Percentiles rank a stretch among this genome's conserved stretches.
These are phyloP conservation scores for Baronia brevicornis DNA, from an alignment of 2,888 invertebrate genomes.

Conservation along the genomic window DNA sequence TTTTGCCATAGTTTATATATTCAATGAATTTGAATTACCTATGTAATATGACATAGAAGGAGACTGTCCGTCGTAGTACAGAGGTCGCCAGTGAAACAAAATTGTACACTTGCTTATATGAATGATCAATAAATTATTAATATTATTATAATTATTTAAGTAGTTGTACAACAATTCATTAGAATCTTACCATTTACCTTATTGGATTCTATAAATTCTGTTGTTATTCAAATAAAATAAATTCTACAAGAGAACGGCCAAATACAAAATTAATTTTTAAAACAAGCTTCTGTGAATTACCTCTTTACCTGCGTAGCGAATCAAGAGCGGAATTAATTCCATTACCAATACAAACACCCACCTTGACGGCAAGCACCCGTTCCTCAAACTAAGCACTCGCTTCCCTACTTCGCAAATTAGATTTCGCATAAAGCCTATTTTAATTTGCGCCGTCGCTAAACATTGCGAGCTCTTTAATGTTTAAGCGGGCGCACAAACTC, in stretches of 20 bases:
- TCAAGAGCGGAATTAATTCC: slow-evolving; percentile 63
- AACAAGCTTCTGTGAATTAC: slow-evolving; percentile 34
- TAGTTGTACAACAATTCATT: no score
- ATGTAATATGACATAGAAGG: no score
- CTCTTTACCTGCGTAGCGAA: slow-evolving; percentile 33
- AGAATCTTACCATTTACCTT: no score
- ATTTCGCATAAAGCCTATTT: slow-evolving; percentile 73
- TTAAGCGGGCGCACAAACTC: slow-evolving; percentile 59
- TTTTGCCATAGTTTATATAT: no score
- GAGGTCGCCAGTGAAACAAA: no score
- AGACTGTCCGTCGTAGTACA: no score
- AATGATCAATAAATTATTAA: no score
- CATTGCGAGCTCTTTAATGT: slow-evolving; percentile 68
- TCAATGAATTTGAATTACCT: no score
- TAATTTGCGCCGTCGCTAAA: slow-evolving; percentile 71
- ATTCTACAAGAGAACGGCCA: slow-evolving; percentile 4
- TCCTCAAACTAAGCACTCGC: slow-evolving; percentile 50
- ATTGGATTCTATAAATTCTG: no score
- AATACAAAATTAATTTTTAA: slow-evolving; percentile 24
- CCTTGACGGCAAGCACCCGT: slow-evolving; percentile 43
- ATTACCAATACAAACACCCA: slow-evolving; percentile 65
- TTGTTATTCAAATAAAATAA: slow-evolving; percentile 2
- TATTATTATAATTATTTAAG: no score
- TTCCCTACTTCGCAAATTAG: slow-evolving; percentile 69
- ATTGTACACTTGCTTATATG: no score